Evolutionary conservation across 2,113 vertebrate species (phyloP), one percentile per base, ranked within the genome.

Genomic region (Solenodon paradoxus): DNA sequence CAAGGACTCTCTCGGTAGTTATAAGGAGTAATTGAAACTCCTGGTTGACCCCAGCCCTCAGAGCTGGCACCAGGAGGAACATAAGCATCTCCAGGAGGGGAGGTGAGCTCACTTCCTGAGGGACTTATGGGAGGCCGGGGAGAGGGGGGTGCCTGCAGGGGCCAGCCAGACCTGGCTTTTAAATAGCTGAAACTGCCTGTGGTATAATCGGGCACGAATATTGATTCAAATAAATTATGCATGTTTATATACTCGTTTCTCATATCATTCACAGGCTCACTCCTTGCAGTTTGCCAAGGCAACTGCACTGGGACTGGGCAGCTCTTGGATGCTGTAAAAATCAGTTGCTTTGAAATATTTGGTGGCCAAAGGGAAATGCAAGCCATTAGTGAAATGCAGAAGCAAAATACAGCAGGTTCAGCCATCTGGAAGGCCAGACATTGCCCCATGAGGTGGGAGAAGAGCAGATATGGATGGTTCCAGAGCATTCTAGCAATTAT

Each of bases 31-130:
- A 96, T 59, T 84, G 88, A 95, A 88, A 90, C 83, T 12, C 0
- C 0, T 30, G 69, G 84, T 93, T 83, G 88, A 91, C 66, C 71
- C 59, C 82, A 71, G 51, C 24, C 88, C 92, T 78, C 88, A 16
- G 22, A 77, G 84, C 42, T 98, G 97, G 97, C 96, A 97, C 84
- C 92, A 84, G 95, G 72, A 95, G 94, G 95, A 97, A 93, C 93
- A 95, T 82, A 84, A 80, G 78, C 0, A 0, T 97, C 97, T 97
- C 96, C 97, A 97, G 47, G 93, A 94, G 95, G 94, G 94, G 96
- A 97, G 95, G 88, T 98, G 98, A 98, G 97, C 97, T 98, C 98
- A 98, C 98, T 98, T 98, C 98, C 98, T 98, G 96, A 98, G 97
- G 98, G 98, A 98, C 98, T 98, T 96, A 95, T n/a, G n/a, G n/a